Evolutionary conservation across 2,797 vertebrate genomes (phyloP).

Genomic region (Pterois miles): DNA sequence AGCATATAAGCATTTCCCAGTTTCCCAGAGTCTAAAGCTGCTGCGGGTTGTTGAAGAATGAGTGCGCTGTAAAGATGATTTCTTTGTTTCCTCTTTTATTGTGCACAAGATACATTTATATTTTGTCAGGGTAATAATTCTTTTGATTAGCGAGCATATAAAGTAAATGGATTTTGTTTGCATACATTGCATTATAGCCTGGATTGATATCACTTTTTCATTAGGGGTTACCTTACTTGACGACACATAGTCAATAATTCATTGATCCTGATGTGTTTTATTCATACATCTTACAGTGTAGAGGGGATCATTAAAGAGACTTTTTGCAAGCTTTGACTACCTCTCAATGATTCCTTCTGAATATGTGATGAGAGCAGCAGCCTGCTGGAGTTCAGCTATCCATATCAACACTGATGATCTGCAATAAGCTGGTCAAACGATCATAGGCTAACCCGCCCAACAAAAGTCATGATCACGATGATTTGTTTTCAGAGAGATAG

Average conservation of each 20-base stretch:
- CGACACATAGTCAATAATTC: conserved; percentile 78
- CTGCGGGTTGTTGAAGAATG: conserved; percentile 17
- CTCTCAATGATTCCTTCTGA: conserved; percentile 61
- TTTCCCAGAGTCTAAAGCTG: background rate
- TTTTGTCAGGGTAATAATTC: conserved; percentile 39
- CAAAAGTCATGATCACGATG: no score
- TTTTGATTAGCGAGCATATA: conserved; percentile 55
- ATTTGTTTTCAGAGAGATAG: background rate
- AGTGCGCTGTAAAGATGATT: conserved; percentile 55
- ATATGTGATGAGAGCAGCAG: conserved; percentile 65
- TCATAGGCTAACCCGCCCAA: background rate
- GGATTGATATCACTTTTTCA: conserved; percentile 73
- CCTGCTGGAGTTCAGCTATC: conserved; percentile 19
- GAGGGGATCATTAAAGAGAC: conserved; percentile 68
- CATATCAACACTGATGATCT: conserved; percentile 46
- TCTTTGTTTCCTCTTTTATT: conserved; percentile 51
- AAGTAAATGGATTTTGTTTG: conserved; percentile 66
- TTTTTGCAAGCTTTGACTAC: conserved; percentile 66
- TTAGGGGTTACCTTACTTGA: conserved; percentile 70
- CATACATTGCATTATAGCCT: conserved; percentile 43
- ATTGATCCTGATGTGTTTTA: conserved; percentile 78
- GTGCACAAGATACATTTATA: conserved; percentile 35
- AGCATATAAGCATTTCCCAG: background rate
- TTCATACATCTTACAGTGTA: conserved; percentile 74
- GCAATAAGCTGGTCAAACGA: conserved; percentile 15